Evolutionary conservation across 2,797 vertebrate species (phyloP).

Genomic region (Knipowitschia caucasica): DNA sequence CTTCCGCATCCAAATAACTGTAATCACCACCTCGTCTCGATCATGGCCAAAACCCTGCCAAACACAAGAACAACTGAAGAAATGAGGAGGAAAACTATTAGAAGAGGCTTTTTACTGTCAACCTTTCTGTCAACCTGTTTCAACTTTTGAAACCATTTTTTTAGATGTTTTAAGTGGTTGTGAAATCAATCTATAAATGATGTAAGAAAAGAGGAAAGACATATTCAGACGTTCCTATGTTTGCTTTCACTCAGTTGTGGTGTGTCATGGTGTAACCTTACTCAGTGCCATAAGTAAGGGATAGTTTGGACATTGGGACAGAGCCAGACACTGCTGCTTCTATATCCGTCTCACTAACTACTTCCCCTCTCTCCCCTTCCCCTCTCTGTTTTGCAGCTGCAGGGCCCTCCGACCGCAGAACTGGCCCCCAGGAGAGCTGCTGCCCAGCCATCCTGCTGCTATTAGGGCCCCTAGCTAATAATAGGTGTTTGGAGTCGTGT

Average conservation of each 20-base stretch:
- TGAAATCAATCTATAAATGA: too few relatives aligned
- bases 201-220: too few relatives aligned
- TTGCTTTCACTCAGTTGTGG: too few relatives aligned
- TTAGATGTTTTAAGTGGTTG: too few relatives aligned
- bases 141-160: too few relatives aligned
- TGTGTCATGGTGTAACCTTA: too few relatives aligned
- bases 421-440: slow-evolving; percentile 79
- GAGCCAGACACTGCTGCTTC: background rate
- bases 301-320: too few relatives aligned
- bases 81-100: too few relatives aligned
- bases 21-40: slow-evolving; percentile 33
- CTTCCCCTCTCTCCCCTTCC: slow-evolving; percentile 19
- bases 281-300: too few relatives aligned
- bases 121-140: background rate
- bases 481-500: slow-evolving; percentile 83
- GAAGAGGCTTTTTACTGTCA: too few relatives aligned
- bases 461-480: slow-evolving; percentile 88
- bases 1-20: slow-evolving; percentile 42
- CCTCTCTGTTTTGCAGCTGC: slow-evolving; percentile 82
- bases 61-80: too few relatives aligned
- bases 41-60: background rate
- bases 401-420: slow-evolving; percentile 86
- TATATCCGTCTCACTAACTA: background rate
- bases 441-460: slow-evolving; percentile 80
- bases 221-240: too few relatives aligned